Evolutionary conservation across 2,113 vertebrate species (phyloP).

Genomic region (Peromyscus californicus): DNA sequence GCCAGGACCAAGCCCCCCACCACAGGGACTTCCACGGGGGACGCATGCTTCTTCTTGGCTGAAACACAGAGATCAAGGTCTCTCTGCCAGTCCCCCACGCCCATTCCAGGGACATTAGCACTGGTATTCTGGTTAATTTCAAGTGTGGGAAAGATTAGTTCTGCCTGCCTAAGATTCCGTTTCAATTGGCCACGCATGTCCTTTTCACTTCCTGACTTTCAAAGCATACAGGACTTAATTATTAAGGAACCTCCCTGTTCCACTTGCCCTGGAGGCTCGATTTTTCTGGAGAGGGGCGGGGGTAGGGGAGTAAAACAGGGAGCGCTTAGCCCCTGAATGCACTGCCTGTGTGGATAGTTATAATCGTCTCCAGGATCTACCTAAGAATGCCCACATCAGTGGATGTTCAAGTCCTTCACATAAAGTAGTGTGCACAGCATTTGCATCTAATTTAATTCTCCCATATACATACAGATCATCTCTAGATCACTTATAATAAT

Average conservation of each 20-base stretch:
- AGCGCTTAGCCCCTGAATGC: not conserved
- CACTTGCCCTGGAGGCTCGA: not conserved
- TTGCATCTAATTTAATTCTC: not conserved
- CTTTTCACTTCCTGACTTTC: slow-evolving; percentile 30
- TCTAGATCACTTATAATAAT: not conserved
- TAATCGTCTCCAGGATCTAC: not conserved
- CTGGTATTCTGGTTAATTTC: slow-evolving; percentile 42
- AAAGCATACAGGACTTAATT: not conserved
- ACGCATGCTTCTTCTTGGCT: slow-evolving; percentile 14
- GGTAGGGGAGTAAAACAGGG: not conserved
- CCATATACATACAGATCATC: not conserved
- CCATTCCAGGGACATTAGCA: not conserved
- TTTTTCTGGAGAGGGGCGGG: not conserved
- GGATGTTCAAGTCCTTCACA: not conserved
- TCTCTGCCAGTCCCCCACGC: not conserved
- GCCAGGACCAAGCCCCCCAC: not conserved
- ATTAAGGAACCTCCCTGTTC: not conserved
- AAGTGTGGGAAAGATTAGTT: slow-evolving; percentile 45
- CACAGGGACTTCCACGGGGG: not conserved
- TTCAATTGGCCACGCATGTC: not conserved
- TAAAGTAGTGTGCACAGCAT: not conserved
- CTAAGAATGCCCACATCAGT: not conserved
- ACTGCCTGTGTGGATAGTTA: not conserved
- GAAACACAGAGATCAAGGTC: not conserved
- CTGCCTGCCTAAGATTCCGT: slow-evolving; percentile 63